These are phyloP conservation scores for Loripinus fragilis DNA, from an alignment of 2,888 invertebrate species.

Conservation along the genomic window DNA sequence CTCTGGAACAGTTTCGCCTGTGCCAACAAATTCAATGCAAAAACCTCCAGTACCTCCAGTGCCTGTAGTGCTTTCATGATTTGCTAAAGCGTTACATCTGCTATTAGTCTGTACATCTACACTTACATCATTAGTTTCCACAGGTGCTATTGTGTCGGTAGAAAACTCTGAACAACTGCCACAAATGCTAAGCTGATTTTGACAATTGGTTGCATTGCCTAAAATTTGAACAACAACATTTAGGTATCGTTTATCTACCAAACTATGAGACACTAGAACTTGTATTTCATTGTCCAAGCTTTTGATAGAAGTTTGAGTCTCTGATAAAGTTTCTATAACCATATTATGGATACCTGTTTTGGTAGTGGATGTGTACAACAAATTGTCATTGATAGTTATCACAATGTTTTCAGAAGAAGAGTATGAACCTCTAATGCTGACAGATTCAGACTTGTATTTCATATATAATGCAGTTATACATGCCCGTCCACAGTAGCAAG, in stretches of 20 bases:
- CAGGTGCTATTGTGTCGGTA: background rate
- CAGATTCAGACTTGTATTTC: background rate
- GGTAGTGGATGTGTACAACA: background rate
- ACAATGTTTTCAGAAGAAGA: background rate
- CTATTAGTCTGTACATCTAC: background rate
- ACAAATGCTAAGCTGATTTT: background rate
- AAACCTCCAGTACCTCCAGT: background rate
- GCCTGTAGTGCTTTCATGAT: background rate
- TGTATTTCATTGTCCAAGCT: background rate
- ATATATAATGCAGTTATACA: background rate
- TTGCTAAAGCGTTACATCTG: background rate
- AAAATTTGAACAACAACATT: background rate
- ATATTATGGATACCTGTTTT: background rate
- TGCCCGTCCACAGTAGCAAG: background rate
- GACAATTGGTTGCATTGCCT: background rate
- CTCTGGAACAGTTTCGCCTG: no score
- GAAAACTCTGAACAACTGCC: background rate
- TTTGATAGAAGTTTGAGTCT: background rate
- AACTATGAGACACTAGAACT: background rate
- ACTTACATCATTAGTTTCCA: background rate
- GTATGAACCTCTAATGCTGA: background rate
- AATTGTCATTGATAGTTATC: background rate
- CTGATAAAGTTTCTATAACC: background rate
- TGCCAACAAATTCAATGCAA: background rate
- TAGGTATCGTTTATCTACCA: background rate